These are phyloP conservation scores for Gortyna flavago DNA, from an alignment of 2,888 invertebrate genomes.

Conservation along the genomic window DNA sequence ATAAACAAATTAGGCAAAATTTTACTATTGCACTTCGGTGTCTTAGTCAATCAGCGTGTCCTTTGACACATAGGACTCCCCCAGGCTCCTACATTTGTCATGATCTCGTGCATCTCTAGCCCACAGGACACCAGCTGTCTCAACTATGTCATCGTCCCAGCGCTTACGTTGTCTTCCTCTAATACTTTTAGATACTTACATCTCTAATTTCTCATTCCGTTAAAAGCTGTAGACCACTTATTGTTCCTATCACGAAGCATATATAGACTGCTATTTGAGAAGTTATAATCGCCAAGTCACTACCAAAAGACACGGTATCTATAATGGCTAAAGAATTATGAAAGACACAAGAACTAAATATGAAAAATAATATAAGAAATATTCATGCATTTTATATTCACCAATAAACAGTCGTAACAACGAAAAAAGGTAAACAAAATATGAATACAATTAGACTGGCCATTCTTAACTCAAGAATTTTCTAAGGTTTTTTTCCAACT, in stretches of 20 bases:
- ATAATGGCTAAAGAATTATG: background rate
- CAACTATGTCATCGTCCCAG: background rate
- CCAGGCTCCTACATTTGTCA: background rate
- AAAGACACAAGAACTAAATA: conserved; percentile 21
- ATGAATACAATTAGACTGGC: conserved; percentile 51
- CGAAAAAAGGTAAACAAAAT: conserved; percentile 48
- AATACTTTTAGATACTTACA: no score
- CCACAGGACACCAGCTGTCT: background rate
- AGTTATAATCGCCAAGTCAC: background rate
- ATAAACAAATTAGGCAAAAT: background rate
- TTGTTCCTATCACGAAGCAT: background rate
- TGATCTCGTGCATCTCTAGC: background rate
- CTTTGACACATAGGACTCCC: background rate
- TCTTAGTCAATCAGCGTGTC: background rate
- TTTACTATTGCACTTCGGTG: background rate
- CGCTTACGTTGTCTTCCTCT: background rate
- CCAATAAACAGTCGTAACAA: conserved; percentile 27
- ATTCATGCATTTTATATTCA: conserved; percentile 6
- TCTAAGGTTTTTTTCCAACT: conserved; percentile 50
- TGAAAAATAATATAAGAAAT: conserved; percentile 14
- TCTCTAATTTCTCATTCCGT: no score
- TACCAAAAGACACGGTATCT: background rate
- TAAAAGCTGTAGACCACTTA: no score
- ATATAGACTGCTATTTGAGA: background rate
- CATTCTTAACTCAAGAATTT: conserved; percentile 42